These are phyloP conservation scores for Chymomyza amoena DNA, from an alignment of 2,888 invertebrate species.

Conservation along the genomic window DNA sequence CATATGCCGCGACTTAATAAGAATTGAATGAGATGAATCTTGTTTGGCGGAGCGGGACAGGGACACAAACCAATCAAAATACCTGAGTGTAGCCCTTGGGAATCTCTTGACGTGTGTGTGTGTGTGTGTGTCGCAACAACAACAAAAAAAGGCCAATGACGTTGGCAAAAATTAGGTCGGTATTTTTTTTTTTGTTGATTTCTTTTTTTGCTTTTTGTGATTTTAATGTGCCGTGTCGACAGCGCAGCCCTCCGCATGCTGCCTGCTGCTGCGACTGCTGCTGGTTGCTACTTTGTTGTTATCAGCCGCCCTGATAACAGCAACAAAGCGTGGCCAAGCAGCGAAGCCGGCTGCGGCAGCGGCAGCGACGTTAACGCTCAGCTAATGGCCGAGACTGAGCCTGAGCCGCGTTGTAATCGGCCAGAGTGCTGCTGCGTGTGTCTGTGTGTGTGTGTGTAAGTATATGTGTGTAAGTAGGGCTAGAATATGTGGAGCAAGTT, in stretches of 20 bases:
- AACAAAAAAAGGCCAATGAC: constrained; percentile 26
- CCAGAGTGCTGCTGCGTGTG: not conserved
- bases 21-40: not conserved
- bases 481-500: constrained; percentile 68
- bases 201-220: constrained; percentile 33
- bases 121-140: constrained; percentile 3
- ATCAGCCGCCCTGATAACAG: constrained; percentile 56
- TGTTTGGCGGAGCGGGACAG: constrained; percentile 1
- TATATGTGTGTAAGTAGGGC: constrained; percentile 65
- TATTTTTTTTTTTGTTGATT: not conserved
- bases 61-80: constrained; percentile 35
- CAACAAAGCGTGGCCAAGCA: constrained; percentile 37
- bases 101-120: not conserved
- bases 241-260: not conserved
- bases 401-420: constrained; percentile 58
- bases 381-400: constrained; percentile 50
- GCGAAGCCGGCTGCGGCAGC: constrained; percentile 22
- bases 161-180: constrained; percentile 56
- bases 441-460: constrained; percentile 19
- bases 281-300: constrained; percentile 51
- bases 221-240: constrained; percentile 44
- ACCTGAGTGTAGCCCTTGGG: constrained; percentile 31
- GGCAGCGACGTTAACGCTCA: constrained; percentile 22
- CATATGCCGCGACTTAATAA: not conserved
- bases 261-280: not conserved